phyloP scores from a whole-genome alignment of 2,113 vertebrate species.

The Danionella cerebrum region DNA sequence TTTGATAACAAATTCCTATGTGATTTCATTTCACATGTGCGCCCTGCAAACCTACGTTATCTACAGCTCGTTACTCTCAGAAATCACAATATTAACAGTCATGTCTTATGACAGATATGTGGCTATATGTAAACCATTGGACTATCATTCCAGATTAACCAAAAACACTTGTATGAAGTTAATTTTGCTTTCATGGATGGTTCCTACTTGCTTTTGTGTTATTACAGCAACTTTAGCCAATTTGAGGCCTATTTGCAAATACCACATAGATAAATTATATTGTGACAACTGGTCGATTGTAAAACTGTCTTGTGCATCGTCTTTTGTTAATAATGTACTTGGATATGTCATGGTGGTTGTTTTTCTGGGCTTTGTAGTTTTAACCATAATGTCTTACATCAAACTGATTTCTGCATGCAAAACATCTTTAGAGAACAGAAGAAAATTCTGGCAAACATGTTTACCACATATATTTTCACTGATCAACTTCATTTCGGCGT shows the following conservation, averaged over 20 bases:
- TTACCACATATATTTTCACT: slow-evolving; percentile 27
- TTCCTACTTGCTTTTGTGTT: not conserved
- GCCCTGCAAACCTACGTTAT: slow-evolving; percentile 16
- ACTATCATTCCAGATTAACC: slow-evolving; percentile 12
- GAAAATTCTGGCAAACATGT: slow-evolving; percentile 34
- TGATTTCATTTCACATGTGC: slow-evolving; percentile 10
- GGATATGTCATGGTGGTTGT: not conserved
- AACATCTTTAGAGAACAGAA: slow-evolving; percentile 21
- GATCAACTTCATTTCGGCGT: slow-evolving; percentile 11
- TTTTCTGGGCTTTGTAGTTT: not conserved
- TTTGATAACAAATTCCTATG: slow-evolving; percentile 6
- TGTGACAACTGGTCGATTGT: slow-evolving; percentile 35
- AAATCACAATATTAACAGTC: slow-evolving; percentile 20
- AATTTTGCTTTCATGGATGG: slow-evolving; percentile 8
- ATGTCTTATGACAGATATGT: slow-evolving; percentile 32
- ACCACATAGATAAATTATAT: slow-evolving; percentile 22
- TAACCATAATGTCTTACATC: slow-evolving; percentile 21
- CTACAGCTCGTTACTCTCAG: slow-evolving; percentile 20
- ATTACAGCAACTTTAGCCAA: not conserved
- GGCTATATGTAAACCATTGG: slow-evolving; percentile 28
- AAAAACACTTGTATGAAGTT: not conserved
- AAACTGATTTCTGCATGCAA: slow-evolving; percentile 11
- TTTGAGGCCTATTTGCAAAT: not conserved
- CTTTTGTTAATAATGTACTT: slow-evolving; percentile 1
- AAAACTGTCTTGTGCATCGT: slow-evolving; percentile 11